Conservation (phyloP, 2,113 vertebrate species). For the Oceanodroma tethys region DNA sequence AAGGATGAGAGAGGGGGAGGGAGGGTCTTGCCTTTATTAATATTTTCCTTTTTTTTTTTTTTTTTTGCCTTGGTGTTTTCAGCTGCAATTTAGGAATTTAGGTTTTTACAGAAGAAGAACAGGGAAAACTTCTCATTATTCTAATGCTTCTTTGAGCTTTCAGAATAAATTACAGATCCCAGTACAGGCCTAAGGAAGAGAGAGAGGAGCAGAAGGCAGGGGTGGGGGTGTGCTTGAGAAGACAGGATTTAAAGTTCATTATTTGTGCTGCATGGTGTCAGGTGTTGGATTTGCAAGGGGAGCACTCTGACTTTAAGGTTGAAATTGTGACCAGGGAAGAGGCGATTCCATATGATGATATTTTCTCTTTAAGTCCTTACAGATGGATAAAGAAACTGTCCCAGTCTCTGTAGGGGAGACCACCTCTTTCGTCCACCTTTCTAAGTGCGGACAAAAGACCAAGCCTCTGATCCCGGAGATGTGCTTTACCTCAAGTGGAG, state of each 20-base stretch:
- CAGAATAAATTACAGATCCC: not conserved
- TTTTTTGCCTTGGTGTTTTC: not conserved
- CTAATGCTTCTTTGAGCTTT: not conserved
- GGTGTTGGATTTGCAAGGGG: not conserved
- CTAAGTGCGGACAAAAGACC: slow-evolving; percentile 77
- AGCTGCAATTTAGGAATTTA: not conserved
- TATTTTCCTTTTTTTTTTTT: not conserved
- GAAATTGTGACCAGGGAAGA: not conserved
- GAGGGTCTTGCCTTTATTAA: not conserved
- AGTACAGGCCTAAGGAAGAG: accelerated
- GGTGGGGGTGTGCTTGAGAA: not conserved
- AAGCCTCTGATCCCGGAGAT: slow-evolving; percentile 93
- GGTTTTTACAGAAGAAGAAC: not conserved
- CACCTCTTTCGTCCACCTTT: not conserved
- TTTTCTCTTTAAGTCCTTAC: slow-evolving; percentile 42
- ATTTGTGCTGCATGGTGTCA: not conserved
- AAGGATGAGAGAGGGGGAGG: not conserved
- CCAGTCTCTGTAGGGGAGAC: not conserved
- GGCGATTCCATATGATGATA: accelerated
- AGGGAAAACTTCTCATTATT: not conserved
- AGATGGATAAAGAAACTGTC: slow-evolving; percentile 72
- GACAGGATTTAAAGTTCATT: accelerated
- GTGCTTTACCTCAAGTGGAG: slow-evolving; percentile 90
- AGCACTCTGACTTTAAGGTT: not conserved
- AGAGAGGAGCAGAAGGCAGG: not conserved